Evolutionary conservation across 2,113 vertebrate species (phyloP).

Genomic region (Pitta sordida): DNA sequence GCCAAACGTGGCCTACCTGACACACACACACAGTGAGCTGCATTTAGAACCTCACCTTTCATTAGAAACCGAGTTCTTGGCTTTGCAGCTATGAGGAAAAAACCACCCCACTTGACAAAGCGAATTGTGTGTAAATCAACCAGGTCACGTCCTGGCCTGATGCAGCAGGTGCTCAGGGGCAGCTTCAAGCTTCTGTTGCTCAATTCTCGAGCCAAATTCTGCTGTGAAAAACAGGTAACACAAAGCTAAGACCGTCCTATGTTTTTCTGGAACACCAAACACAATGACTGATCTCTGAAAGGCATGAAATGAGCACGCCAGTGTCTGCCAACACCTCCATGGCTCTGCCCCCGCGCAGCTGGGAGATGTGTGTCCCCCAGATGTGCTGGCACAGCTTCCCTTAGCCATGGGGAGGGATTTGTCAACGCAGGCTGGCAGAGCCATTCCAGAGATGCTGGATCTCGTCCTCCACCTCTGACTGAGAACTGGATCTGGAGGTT

Average conservation of each 20-base stretch:
- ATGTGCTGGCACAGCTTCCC: not conserved
- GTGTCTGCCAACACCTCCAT: not conserved
- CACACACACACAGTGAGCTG: rapidly evolving
- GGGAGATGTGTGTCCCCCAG: not conserved
- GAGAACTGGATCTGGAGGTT: not conserved
- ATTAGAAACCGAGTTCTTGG: not conserved
- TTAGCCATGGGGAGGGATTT: not conserved
- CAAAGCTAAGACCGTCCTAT: not conserved
- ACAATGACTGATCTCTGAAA: constrained; percentile 1
- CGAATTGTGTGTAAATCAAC: not conserved
- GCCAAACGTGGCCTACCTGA: not conserved
- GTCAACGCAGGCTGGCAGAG: not conserved
- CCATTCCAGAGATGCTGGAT: not conserved
- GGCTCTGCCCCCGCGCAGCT: not conserved
- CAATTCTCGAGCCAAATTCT: not conserved
- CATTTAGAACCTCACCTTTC: not conserved
- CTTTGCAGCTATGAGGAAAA: not conserved
- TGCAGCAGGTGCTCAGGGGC: not conserved
- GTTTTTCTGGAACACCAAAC: constrained; percentile 17
- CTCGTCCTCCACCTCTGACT: not conserved
- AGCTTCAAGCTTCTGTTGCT: not conserved
- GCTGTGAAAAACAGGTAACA: not conserved
- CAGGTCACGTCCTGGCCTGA: not conserved
- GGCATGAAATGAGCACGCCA: not conserved
- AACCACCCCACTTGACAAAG: not conserved